phyloP scores from a whole-genome alignment of 2,888 invertebrate genomes.

The Dasypolia templi region DNA sequence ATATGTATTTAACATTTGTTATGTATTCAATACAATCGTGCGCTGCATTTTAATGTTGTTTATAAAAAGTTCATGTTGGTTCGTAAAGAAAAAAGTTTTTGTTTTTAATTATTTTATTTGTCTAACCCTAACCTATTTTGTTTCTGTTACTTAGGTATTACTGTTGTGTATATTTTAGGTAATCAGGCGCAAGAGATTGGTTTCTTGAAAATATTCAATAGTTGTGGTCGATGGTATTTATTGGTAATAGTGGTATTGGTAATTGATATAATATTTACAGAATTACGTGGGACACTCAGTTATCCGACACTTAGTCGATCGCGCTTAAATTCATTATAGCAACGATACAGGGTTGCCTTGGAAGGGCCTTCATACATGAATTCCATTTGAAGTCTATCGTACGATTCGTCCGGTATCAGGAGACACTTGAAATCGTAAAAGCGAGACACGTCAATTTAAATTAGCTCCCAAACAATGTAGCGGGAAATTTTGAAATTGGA shows the following conservation, averaged over 20 bases:
- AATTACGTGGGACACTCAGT: too few relatives aligned
- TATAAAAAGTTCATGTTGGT: background rate
- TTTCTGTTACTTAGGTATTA: background rate
- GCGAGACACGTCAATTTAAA: too few relatives aligned
- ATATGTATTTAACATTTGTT: slow-evolving; percentile 18
- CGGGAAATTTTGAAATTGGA: too few relatives aligned
- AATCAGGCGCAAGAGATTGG: background rate
- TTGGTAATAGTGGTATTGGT: background rate
- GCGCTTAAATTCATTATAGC: too few relatives aligned
- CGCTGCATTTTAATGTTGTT: slow-evolving; percentile 36
- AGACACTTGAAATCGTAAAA: too few relatives aligned
- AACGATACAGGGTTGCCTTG: too few relatives aligned
- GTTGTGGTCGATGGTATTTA: background rate
- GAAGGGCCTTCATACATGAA: too few relatives aligned
- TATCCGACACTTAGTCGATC: too few relatives aligned
- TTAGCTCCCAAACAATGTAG: too few relatives aligned
- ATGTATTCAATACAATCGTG: slow-evolving; percentile 22
- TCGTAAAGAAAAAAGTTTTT: background rate
- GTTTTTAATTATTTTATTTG: background rate
- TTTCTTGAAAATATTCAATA: background rate
- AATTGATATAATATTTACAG: background rate
- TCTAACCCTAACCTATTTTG: background rate
- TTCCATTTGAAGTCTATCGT: too few relatives aligned
- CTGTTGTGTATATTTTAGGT: background rate
- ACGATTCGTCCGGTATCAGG: too few relatives aligned